phyloP scores from a whole-genome alignment of 2,888 invertebrate species.

The Microctonus brassicae region DNA sequence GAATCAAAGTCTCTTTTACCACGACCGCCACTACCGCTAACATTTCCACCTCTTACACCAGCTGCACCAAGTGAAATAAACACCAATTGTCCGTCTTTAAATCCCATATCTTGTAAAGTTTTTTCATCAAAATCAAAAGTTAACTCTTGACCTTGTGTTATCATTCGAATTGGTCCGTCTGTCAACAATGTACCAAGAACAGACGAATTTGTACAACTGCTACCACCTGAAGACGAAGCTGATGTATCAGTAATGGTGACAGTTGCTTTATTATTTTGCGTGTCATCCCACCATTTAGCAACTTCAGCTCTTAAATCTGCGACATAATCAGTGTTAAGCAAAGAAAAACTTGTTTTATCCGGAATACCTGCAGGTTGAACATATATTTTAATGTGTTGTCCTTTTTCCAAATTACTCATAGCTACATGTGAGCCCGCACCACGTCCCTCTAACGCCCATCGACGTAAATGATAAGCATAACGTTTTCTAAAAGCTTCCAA shows the following conservation, averaged over 20 bases:
- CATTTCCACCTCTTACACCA: slow-evolving; percentile 75
- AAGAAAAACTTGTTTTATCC: slow-evolving; percentile 84
- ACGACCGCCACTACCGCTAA: slow-evolving; percentile 65
- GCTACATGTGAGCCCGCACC: slow-evolving; percentile 85
- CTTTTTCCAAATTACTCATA: slow-evolving; percentile 73
- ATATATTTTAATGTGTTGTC: slow-evolving; percentile 81
- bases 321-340: slow-evolving; percentile 89
- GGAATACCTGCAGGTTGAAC: slow-evolving; percentile 91
- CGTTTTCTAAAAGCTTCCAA: slow-evolving; percentile 90
- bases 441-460: slow-evolving; percentile 88
- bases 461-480: slow-evolving; percentile 89
- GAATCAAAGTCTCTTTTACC: slow-evolving; percentile 81
- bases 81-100: slow-evolving; percentile 94
- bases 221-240: slow-evolving; percentile 46
- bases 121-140: slow-evolving; percentile 94
- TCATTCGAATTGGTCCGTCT: slow-evolving; percentile 90
- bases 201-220: slow-evolving; percentile 60
- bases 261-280: slow-evolving; percentile 59
- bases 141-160: slow-evolving; percentile 93
- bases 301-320: slow-evolving; percentile 95
- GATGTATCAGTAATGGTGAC: slow-evolving; percentile 24
- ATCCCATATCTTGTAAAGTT: slow-evolving; percentile 90
- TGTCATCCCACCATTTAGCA: slow-evolving; percentile 92
- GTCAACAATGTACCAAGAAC: slow-evolving; percentile 79
- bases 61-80: slow-evolving; percentile 91